These are phyloP conservation scores for Antedon bifida DNA, from an alignment of 35 echinoderm and acorn worm species.

Conservation along the genomic window DNA sequence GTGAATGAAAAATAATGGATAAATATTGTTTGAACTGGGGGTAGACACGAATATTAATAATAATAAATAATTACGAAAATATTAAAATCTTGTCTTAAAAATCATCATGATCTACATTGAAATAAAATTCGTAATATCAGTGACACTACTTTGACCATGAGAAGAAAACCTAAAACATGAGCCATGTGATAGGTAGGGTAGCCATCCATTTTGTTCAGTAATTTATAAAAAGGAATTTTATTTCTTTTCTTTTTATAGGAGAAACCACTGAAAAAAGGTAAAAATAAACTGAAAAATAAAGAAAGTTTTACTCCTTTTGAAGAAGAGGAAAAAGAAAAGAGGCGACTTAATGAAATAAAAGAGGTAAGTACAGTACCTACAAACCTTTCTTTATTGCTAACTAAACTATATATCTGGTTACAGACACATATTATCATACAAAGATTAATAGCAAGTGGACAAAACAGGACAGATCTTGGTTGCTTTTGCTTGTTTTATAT, in stretches of 20 bases:
- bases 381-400: not conserved
- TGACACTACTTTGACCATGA: too few relatives aligned
- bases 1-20: not conserved
- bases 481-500: too few relatives aligned
- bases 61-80: too few relatives aligned
- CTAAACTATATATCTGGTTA: not conserved
- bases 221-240: not conserved
- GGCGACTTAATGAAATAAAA: slow-evolving; percentile 8
- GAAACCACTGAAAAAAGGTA: not conserved
- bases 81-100: too few relatives aligned
- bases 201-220: not conserved
- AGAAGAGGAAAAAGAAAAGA: slow-evolving; percentile 12
- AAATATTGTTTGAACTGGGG: not conserved
- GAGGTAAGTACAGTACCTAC: slow-evolving; percentile 8
- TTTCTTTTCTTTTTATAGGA: not conserved
- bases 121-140: too few relatives aligned
- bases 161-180: too few relatives aligned
- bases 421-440: too few relatives aligned
- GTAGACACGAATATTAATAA: not conserved
- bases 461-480: too few relatives aligned
- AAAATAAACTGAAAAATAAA: not conserved
- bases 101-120: too few relatives aligned
- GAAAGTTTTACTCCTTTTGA: not conserved
- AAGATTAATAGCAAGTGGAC: too few relatives aligned
- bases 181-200: not conserved